Evolutionary conservation across 2,113 vertebrate genomes (phyloP).

Genomic region (Odocoileus hemionus): DNA sequence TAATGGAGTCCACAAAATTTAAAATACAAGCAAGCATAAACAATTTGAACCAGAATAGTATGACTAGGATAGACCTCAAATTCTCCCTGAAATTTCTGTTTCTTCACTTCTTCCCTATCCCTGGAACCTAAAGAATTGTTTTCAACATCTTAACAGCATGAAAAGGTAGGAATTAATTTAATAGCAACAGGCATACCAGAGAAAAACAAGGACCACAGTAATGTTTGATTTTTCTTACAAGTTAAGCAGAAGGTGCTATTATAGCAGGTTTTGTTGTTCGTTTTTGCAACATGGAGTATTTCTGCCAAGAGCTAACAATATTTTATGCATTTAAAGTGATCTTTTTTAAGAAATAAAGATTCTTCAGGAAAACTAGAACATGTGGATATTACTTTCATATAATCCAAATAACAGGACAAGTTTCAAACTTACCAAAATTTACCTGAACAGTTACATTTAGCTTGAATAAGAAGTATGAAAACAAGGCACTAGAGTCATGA

Average conservation of each 20-base stretch:
- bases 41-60: neutral
- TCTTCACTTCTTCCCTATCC: neutral
- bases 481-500: neutral
- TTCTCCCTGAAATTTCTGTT: neutral
- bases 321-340: neutral
- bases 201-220: neutral
- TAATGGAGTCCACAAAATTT: neutral
- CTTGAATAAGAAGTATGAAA: neutral
- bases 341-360: neutral
- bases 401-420: neutral
- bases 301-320: neutral
- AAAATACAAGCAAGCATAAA: neutral
- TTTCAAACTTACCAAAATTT: neutral
- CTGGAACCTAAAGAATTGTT: neutral
- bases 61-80: neutral
- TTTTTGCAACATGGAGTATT: neutral
- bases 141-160: neutral
- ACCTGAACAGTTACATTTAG: neutral
- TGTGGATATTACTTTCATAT: neutral
- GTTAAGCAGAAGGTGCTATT: neutral
- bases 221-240: neutral
- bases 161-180: neutral
- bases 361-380: neutral
- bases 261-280: neutral
- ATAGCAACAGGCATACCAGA: neutral